Evolutionary conservation across 2,888 invertebrate genomes (phyloP).

Genomic region (Scaptomyza cyrtandrae): DNA sequence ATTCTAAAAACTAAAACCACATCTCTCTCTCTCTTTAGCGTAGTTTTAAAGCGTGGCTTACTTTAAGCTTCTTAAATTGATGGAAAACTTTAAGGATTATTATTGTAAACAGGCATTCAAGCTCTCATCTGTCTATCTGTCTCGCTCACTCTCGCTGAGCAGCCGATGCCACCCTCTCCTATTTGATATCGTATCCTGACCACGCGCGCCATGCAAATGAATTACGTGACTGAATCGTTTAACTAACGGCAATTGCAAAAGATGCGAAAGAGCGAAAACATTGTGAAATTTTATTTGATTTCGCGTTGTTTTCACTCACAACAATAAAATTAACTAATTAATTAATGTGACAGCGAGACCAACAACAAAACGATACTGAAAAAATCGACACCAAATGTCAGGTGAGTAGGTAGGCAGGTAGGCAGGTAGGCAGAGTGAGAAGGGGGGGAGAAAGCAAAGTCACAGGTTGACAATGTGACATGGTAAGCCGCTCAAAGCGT

Average conservation of each 20-base stretch:
- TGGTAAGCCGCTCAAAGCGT: conserved; percentile 12
- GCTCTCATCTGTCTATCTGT: too few relatives aligned
- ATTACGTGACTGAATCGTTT: conserved; percentile 62
- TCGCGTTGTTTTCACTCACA: conserved; percentile 46
- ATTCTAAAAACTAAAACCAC: not conserved
- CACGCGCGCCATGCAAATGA: conserved; percentile 66
- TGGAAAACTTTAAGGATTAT: not conserved
- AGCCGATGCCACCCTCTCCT: too few relatives aligned
- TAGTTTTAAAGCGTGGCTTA: too few relatives aligned
- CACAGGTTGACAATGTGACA: conserved; percentile 13
- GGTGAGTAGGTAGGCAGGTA: too few relatives aligned
- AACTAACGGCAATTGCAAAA: conserved; percentile 60
- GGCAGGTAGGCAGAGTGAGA: not conserved
- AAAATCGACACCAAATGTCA: too few relatives aligned
- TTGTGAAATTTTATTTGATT: conserved; percentile 48
- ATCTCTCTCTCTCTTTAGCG: too few relatives aligned
- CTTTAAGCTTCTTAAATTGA: conserved; percentile 6
- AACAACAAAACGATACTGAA: not conserved
- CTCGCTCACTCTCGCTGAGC: too few relatives aligned
- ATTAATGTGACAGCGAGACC: conserved; percentile 42
- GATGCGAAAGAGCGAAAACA: conserved; percentile 22
- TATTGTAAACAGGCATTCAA: not conserved
- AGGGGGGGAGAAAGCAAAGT: not conserved
- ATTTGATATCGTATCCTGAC: conserved; percentile 46
- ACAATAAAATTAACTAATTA: conserved; percentile 64